phyloP scores from a whole-genome alignment of 2,797 vertebrate genomes.

The Notoglanidium macrostoma region DNA sequence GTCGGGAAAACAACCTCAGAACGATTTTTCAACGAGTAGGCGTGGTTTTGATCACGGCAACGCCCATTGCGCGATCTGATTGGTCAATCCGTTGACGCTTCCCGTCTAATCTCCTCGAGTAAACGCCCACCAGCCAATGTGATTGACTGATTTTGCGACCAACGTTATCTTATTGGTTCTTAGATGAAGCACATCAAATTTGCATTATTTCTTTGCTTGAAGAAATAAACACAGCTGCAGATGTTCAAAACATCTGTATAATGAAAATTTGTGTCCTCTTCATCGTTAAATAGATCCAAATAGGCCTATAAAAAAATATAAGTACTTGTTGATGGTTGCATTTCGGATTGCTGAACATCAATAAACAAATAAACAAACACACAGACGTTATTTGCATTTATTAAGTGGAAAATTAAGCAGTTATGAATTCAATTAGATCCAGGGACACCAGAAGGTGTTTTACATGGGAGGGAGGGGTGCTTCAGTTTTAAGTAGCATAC shows the following conservation, averaged over 20 bases:
- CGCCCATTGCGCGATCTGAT: neutral
- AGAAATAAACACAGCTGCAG: constrained; percentile 17
- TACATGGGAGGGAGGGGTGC: neutral
- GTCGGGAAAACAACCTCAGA: constrained; percentile 58
- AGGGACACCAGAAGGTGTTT: neutral
- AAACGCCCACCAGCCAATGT: constrained; percentile 15
- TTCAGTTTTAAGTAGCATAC: neutral
- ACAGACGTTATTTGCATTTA: neutral
- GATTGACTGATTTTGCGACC: constrained; percentile 26
- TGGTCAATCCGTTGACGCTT: neutral
- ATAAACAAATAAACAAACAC: neutral
- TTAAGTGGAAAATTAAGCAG: neutral
- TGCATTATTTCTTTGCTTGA: neutral
- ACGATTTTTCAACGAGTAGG: constrained; percentile 36
- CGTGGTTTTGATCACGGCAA: constrained; percentile 19
- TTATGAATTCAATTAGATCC: neutral
- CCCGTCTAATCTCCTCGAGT: neutral
- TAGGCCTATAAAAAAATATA: neutral
- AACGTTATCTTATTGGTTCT: neutral
- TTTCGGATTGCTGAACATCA: neutral
- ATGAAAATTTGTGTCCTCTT: neutral
- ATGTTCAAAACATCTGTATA: neutral
- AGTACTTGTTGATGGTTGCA: neutral
- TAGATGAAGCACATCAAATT: neutral
- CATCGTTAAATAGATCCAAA: neutral